Base-by-base conservation (phyloP, 2,113 vertebrate genomes). In the Acinonyx jubatus region DNA sequence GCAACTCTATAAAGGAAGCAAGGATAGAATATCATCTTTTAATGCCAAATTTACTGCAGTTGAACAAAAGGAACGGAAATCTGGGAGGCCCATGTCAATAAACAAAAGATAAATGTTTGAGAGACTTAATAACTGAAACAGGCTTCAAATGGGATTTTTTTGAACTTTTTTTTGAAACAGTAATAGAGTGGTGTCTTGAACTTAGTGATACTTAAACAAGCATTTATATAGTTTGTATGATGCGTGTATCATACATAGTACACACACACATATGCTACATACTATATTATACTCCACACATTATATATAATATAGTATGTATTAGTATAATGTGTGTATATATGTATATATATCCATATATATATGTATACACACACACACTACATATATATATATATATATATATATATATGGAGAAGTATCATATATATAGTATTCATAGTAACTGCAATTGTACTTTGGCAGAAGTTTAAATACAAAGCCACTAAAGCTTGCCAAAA, bases 51-150 rank as follows among this genome's bases (percentile, higher is more conserved):
- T 73, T 96, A 89, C 82, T 95, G 63, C 71, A 15, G 45, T 15
- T 89, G 76, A 90, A 98, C 88, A 96, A 98, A 96, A 97, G 57
- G 86, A 98, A 83, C 36, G 95, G 98, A 97, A 97, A 96, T 97
- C 93, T 97, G 92, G 94, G 91, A 95, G 25, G 52, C 48, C 21
- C 73, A n/a, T 92, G 93, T 89, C 91, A 98, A 97, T 96, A 97
- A 95, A 96, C 91, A 98, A 97, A 94, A 93, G 76, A 84, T 69
- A 98, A 97, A 97, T 94, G n/a, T 94, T 89, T 68, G 74, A 45
- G 66, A 96, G 63, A 78, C 36, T 90, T 95, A 80, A 93, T 95
- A 94, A 78, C 14, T 61, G n/a, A 55, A 96, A 25, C 50, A 33
- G 92, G 41, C 92, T 97, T 96, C 92, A 97, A 96, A 89, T 85